phyloP scores from a whole-genome alignment of 2,888 invertebrate genomes.

The Andrena praecox region DNA sequence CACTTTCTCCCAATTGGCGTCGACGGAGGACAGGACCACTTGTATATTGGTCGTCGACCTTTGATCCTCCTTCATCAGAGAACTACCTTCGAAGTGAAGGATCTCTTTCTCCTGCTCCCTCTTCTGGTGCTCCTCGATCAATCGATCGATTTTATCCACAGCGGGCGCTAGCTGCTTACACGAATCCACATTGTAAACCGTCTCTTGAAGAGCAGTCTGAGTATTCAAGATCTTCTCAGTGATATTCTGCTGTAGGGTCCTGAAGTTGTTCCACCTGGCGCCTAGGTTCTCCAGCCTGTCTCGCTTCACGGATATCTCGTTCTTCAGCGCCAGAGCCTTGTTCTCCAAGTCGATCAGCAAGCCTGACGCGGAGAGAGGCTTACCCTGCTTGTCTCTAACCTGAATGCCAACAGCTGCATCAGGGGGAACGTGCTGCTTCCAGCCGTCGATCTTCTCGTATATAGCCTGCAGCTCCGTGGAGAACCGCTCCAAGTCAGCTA shows the following conservation, averaged over 20 bases:
- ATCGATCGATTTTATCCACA: conserved; percentile 86
- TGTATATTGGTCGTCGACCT: conserved; percentile 92
- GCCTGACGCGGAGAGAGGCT: conserved; percentile 90
- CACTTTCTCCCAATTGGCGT: conserved; percentile 93
- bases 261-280: conserved; percentile 92
- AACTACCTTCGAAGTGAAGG: conserved; percentile 92
- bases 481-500: conserved; percentile 90
- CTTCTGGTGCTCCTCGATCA: conserved; percentile 86
- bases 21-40: conserved; percentile 91
- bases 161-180: conserved; percentile 85
- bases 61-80: conserved; percentile 93
- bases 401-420: conserved; percentile 90
- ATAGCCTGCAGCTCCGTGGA: conserved; percentile 90
- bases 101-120: conserved; percentile 89
- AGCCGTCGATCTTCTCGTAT: conserved; percentile 88
- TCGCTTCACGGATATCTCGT: conserved; percentile 89
- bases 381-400: conserved; percentile 90
- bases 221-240: conserved; percentile 88
- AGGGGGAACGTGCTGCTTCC: conserved; percentile 90
- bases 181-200: conserved; percentile 86
- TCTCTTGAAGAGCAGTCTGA: conserved; percentile 87
- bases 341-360: conserved; percentile 91
- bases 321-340: conserved; percentile 89
- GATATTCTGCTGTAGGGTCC: conserved; percentile 90
- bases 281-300: conserved; percentile 90